Evolutionary conservation across 1,140 invertebrate species (phyloP).

Genomic region (Trinorchestia longiramus): DNA sequence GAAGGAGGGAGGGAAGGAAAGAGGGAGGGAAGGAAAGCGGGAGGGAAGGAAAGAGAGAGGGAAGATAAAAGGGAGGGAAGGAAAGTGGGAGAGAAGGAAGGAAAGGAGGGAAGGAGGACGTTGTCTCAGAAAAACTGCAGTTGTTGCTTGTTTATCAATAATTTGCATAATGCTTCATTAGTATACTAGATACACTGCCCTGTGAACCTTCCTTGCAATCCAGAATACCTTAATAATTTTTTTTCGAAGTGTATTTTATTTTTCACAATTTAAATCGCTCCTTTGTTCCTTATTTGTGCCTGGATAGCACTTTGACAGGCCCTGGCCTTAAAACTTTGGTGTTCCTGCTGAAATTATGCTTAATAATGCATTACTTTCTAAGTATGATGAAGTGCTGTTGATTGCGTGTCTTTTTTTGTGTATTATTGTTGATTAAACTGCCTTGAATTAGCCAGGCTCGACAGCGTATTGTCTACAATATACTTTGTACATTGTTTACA

Average conservation of each 20-base stretch:
- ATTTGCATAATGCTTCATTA: neutral
- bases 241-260: neutral
- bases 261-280: neutral
- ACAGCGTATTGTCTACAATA: neutral
- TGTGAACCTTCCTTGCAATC: neutral
- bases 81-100: too few species aligned
- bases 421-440: too few species aligned
- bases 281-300: neutral
- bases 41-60: too few species aligned
- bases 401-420: neutral
- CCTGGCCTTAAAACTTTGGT: neutral
- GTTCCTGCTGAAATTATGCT: neutral
- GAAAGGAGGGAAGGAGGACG: neutral
- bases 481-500: too few species aligned
- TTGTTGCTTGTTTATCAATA: neutral
- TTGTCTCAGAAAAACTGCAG: neutral
- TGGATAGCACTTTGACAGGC: neutral
- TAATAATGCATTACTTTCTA: neutral
- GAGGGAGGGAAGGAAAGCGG: too few species aligned
- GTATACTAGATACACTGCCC: neutral
- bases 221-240: neutral
- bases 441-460: neutral
- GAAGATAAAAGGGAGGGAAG: too few species aligned
- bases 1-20: too few species aligned
- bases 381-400: neutral